Conservation (phyloP, 2,113 vertebrate genomes). For the Nematolebias whitei region DNA sequence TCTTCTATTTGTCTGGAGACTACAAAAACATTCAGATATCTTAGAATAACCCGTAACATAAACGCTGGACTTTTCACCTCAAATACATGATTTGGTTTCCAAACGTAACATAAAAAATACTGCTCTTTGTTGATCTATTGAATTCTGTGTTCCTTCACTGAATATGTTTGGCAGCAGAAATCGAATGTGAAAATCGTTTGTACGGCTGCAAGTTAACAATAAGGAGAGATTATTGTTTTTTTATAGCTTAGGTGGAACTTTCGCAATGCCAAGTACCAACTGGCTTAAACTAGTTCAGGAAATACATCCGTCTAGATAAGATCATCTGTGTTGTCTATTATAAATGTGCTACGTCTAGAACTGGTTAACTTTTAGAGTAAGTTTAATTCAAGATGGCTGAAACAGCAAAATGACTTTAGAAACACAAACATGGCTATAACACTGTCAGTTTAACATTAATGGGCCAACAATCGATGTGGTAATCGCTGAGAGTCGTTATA, state of each 20-base stretch:
- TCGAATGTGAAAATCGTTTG: not conserved
- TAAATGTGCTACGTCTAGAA: too few species aligned
- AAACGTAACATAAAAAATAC: not conserved
- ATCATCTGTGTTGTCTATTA: too few species aligned
- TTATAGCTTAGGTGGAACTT: not conserved
- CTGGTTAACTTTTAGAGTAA: too few species aligned
- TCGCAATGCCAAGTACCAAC: too few species aligned
- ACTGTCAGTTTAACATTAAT: too few species aligned
- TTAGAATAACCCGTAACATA: not conserved
- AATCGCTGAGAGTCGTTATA: too few species aligned
- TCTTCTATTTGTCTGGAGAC: constrained; percentile 7
- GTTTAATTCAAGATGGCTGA: too few species aligned
- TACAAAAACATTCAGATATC: not conserved
- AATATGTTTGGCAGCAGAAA: not conserved
- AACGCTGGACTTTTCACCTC: constrained; percentile 2
- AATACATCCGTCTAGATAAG: too few species aligned
- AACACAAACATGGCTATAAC: too few species aligned
- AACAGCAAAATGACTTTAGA: too few species aligned
- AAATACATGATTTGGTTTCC: constrained; percentile 1
- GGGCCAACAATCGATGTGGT: too few species aligned
- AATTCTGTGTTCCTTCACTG: not conserved
- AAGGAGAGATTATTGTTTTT: constrained; percentile 1
- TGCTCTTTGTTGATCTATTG: not conserved
- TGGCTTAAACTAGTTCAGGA: too few species aligned
- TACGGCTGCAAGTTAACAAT: not conserved